Conservation (phyloP, 2,888 invertebrate species). For the Tineola bisselliella region DNA sequence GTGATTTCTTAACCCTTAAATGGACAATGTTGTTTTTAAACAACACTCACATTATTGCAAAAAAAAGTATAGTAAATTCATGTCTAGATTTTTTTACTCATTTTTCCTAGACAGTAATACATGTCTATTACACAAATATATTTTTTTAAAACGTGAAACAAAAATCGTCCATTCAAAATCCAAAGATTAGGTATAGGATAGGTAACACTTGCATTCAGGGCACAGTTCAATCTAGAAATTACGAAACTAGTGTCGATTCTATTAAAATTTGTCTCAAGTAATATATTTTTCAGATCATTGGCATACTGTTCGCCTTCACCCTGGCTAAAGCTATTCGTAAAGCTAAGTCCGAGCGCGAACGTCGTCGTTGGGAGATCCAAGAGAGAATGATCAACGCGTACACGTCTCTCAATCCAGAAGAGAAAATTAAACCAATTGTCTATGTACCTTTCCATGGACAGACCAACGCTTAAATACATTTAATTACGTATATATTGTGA, state of each 20-base stretch:
- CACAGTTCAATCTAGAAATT: not conserved
- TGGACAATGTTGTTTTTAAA: no score
- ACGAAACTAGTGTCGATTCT: not conserved
- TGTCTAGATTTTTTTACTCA: no score
- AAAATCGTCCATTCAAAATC: no score
- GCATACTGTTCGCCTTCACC: slow-evolving; percentile 89
- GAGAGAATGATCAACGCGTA: slow-evolving; percentile 66
- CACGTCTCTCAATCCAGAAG: slow-evolving; percentile 50
- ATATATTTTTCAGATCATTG: slow-evolving; percentile 74
- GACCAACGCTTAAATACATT: not conserved
- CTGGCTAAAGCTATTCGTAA: slow-evolving; percentile 85
- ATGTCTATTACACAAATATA: no score
- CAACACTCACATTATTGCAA: no score
- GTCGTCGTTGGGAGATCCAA: slow-evolving; percentile 75
- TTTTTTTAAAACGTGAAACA: no score
- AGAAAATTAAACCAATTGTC: slow-evolving; percentile 47
- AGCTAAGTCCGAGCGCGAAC: slow-evolving; percentile 77
- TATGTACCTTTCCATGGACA: slow-evolving; percentile 60
- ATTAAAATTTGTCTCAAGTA: no score
- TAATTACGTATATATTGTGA: not conserved
- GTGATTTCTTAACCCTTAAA: no score
- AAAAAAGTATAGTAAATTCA: no score
- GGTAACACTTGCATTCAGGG: no score
- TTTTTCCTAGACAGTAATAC: no score
- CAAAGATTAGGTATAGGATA: no score